phyloP scores from a whole-genome alignment of 2,888 invertebrate species.

The Lysandra bellargus region DNA sequence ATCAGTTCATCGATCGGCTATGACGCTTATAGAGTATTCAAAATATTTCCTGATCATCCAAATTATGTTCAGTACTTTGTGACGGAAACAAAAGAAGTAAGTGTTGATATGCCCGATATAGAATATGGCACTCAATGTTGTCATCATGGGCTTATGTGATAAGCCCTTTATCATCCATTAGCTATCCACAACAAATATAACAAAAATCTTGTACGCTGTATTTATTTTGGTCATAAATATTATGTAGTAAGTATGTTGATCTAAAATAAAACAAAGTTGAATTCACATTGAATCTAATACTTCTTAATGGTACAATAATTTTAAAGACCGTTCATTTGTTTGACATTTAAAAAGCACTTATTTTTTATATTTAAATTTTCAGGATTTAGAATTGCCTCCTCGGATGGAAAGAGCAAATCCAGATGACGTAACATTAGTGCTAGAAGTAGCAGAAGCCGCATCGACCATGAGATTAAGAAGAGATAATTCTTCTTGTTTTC shows the following conservation, averaged over 20 bases:
- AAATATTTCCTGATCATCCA: constrained; percentile 53
- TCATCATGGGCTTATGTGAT: constrained; percentile 17
- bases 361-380: constrained; percentile 17
- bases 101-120: constrained; percentile 30
- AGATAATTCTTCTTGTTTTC: constrained; percentile 45
- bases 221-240: neutral
- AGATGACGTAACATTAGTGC: constrained; percentile 44
- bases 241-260: neutral
- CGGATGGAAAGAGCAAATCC: constrained; percentile 45
- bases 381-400: constrained; percentile 36
- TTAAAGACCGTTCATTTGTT: neutral
- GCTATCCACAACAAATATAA: neutral
- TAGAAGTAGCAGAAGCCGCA: constrained; percentile 49
- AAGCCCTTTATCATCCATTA: constrained; percentile 19
- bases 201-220: neutral
- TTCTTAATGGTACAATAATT: neutral
- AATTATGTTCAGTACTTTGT: constrained; percentile 51
- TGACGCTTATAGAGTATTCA: constrained; percentile 80
- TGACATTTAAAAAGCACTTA: neutral
- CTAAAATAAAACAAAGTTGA: neutral
- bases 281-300: too few relatives aligned
- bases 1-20: constrained; percentile 84
- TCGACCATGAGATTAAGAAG: constrained; percentile 46
- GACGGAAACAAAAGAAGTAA: constrained; percentile 44
- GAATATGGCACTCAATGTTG: neutral